phyloP scores from a whole-genome alignment of 2,888 invertebrate genomes.

The Pemphredon lugubris region DNA sequence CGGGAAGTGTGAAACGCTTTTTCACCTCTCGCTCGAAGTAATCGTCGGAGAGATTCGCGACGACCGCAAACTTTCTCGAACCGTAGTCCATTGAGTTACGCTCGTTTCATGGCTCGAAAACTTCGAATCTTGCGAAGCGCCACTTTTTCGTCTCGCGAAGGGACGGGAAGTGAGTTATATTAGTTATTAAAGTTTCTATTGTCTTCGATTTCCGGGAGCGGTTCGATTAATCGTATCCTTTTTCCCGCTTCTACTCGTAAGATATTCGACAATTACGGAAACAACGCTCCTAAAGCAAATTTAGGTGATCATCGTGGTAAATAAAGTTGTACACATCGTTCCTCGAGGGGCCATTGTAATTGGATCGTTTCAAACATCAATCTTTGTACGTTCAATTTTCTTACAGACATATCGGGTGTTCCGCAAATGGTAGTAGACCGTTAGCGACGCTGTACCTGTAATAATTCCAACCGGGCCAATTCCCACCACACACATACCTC shows the following conservation, averaged over 20 bases:
- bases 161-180: constrained; percentile 35
- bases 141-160: constrained; percentile 34
- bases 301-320: no score
- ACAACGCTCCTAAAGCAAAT: neutral
- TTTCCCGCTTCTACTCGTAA: neutral
- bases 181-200: constrained; percentile 49
- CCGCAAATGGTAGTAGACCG: no score
- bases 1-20: no score
- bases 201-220: constrained; percentile 27
- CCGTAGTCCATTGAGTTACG: constrained; percentile 45
- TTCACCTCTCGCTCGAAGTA: constrained; percentile 21
- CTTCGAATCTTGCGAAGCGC: constrained; percentile 30
- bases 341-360: no score
- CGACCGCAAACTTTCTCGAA: constrained; percentile 33
- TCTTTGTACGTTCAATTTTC: no score
- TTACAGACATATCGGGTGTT: no score
- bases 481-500: no score
- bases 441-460: no score
- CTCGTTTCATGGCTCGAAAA: constrained; percentile 44
- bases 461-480: no score
- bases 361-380: no score
- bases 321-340: no score
- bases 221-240: constrained; percentile 47
- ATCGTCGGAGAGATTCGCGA: constrained; percentile 20
- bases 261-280: neutral